These are phyloP conservation scores for Eretmocerus hayati DNA, from an alignment of 2,888 invertebrate species.

Conservation along the genomic window DNA sequence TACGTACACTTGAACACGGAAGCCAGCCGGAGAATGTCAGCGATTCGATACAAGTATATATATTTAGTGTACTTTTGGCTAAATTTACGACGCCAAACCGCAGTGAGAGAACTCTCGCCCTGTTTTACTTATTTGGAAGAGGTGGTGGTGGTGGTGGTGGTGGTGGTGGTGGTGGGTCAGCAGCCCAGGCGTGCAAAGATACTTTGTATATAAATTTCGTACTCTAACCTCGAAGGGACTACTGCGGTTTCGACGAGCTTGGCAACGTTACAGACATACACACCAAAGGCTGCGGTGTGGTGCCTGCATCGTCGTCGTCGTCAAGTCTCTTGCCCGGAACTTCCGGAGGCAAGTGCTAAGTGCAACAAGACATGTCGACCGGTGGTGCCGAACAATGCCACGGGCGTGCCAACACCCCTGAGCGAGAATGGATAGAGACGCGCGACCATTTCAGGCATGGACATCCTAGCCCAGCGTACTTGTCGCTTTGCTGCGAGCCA, in stretches of 20 bases:
- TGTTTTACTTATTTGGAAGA: slow-evolving; percentile 42
- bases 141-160: too few species aligned
- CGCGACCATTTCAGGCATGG: too few species aligned
- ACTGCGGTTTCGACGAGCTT: too few species aligned
- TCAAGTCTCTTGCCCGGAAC: slow-evolving; percentile 27
- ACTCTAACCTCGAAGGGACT: slow-evolving; percentile 19
- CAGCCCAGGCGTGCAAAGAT: slow-evolving; percentile 29
- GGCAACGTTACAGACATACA: too few species aligned
- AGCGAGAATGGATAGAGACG: neutral
- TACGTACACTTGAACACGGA: too few species aligned
- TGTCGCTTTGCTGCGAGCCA: too few species aligned
- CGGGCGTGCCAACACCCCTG: too few species aligned
- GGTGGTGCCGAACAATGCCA: slow-evolving; percentile 9
- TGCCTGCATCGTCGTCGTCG: slow-evolving; percentile 22
- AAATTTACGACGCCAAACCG: slow-evolving; percentile 38
- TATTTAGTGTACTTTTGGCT: too few species aligned
- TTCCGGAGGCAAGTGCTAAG: slow-evolving; percentile 23
- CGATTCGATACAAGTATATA: too few species aligned
- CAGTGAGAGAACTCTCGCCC: slow-evolving; percentile 34
- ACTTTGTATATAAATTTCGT: slow-evolving; percentile 45
- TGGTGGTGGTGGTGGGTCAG: slow-evolving; percentile 24
- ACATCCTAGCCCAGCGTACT: too few species aligned
- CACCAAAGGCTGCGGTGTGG: slow-evolving; percentile 21
- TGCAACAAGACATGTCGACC: slow-evolving; percentile 8
- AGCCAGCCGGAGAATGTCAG: slow-evolving; percentile 30